Base-by-base conservation (phyloP, 2,797 vertebrate species). In the Sebastes baramenuke region DNA sequence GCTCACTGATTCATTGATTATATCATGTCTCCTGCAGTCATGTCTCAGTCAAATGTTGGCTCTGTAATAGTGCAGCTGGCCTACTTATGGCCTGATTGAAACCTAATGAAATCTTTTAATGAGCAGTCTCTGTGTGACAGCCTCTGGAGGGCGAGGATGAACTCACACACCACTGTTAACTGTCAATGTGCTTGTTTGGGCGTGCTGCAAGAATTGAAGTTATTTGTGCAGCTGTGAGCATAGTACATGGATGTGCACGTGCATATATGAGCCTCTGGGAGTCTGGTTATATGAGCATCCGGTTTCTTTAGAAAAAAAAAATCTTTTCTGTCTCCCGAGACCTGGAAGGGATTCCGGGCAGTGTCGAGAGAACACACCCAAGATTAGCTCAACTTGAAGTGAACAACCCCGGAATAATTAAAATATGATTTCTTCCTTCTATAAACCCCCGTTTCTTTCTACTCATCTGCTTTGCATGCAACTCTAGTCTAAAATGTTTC, bases 31-130 rank as follows among this genome's bases (percentile, higher is more conserved):
- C 90, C 91, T 75, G 86, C 89, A 91, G 91, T 87, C 88, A 92
- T 88, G 88, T 88, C 87, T 80, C 90, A 89, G 83, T 86, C 87
- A 87, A 75, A 90, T 85, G 82, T 82, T 87, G 46, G 27, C 67
- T 87, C 79, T 79, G 67, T 81, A 81, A 87, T 77, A 61, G 80
- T 79, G 81, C 72, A 76, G 84, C 84, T 81, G 87, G 72, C 88
- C 90, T 90, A 86, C 84, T 92, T 91, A 82, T 88, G 77, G 82
- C 72, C 84, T 86, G 91, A 92, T 89, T 92, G 87, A 90, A 91
- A 86, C 86, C 85, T 88, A 92, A 94, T 94, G 88, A 90, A 91
- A 90, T 90, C 73, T 91, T 93, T 89, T 90, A 94, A 93, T 91
- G 92, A 94, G 91, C 72, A 72, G 81, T 80, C 70, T 86, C 71